Evolutionary conservation across 2,888 invertebrate genomes (phyloP).

Genomic region (Thereva nobilitata): DNA sequence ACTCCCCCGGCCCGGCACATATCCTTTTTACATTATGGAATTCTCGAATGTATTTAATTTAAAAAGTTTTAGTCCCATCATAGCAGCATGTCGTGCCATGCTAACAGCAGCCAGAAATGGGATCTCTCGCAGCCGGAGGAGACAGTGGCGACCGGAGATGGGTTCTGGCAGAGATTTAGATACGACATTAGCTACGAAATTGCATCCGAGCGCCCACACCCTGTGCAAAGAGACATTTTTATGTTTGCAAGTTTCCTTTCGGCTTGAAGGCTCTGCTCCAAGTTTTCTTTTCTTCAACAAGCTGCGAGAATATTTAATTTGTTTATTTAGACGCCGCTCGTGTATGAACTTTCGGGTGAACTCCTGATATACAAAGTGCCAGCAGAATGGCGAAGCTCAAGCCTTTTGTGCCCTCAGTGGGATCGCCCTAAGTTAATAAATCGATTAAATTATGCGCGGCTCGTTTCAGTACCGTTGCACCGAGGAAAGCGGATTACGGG

Average conservation of each 20-base stretch:
- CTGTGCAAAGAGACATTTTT: constrained; percentile 32
- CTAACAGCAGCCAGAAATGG: constrained; percentile 21
- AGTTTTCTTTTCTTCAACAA: too few species aligned
- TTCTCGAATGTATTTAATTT: constrained; percentile 34
- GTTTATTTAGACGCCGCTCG: too few species aligned
- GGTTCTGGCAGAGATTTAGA: constrained; percentile 31
- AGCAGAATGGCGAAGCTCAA: too few species aligned
- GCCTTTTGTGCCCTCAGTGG: too few species aligned
- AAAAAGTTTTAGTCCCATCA: constrained; percentile 30
- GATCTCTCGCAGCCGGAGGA: not conserved
- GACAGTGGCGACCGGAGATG: constrained; percentile 13
- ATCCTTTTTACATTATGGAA: constrained; percentile 30
- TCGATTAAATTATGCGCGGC: too few species aligned
- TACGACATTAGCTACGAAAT: constrained; percentile 32
- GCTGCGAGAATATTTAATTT: too few species aligned
- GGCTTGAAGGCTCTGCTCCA: constrained; percentile 8
- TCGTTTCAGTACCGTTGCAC: too few species aligned
- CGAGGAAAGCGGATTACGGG: too few species aligned
- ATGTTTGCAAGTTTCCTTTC: constrained; percentile 28
- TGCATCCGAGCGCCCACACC: constrained; percentile 32
- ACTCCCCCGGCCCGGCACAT: constrained; percentile 18
- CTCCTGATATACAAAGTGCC: too few species aligned
- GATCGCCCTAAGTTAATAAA: too few species aligned
- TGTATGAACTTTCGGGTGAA: too few species aligned
- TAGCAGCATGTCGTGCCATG: constrained; percentile 25